Evolutionary conservation across 2,888 invertebrate species (phyloP), one percentile per base, ranked within the genome.

Genomic region (Danaus chrysippus): DNA sequence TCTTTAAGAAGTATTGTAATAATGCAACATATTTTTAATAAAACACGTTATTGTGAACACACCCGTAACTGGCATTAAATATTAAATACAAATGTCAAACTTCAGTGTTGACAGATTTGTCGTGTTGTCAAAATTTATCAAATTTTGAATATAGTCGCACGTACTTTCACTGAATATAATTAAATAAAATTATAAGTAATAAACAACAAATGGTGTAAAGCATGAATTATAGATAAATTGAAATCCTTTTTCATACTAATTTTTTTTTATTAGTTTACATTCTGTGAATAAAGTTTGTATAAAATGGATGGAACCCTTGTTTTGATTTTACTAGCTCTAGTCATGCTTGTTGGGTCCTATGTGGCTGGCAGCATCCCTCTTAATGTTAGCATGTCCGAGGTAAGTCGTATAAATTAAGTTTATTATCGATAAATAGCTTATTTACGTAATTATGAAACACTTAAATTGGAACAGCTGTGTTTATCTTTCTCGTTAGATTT

Each of bases 291-390:
- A 63, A 65, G 65, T 64, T 65, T 68, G 69, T 76, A 72, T 73
- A 89, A 78, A 72, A 96, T 97, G 96, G 97, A 97, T 79, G 96
- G 96, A 78, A 95, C 96, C 56, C 88, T 94, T 72, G 94, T 98
- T 72, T 91, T 99, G 65, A 90, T 97, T 82, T 91, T 97, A 73
- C 90, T 99, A 56, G 96, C 95, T 61, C 76, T 97, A 76, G 97
- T 99, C 63, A 99, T 99, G 99, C 91, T 99, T 68, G 92, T 98
- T 62, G 99, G 99, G 1, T 98, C 98, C 61, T 99, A 98, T 87
- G 85, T 98, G 59, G 96, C 98, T 72, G 99, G 99, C 58, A 97
- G 96, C 65, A 96, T 99, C 77, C 99, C 99, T 19, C 89, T 99
- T 69, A 96, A 98, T 70, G 96, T 99, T 83, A 95, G 94, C 74